Percentiles rank a stretch among this genome's conserved stretches.
These are phyloP conservation scores for Habroteleia sp. DNA, from an alignment of 2,888 invertebrate species.

Conservation along the genomic window DNA sequence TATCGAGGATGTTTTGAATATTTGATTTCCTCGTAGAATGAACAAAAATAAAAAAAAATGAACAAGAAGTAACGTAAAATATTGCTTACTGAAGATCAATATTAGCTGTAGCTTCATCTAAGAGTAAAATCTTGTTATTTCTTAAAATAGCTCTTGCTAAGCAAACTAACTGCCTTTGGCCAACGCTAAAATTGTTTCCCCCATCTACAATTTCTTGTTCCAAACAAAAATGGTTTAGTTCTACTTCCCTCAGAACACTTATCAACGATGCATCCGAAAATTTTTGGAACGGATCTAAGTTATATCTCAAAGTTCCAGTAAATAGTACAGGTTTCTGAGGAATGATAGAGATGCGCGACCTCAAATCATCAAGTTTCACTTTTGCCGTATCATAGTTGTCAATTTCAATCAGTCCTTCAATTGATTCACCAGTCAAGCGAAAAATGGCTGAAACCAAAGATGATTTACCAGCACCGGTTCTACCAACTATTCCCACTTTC, in stretches of 20 bases:
- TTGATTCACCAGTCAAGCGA: conserved; percentile 85
- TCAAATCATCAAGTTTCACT: conserved; percentile 88
- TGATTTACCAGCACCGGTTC: conserved; percentile 93
- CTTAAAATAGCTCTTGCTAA: not conserved
- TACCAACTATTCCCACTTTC: conserved; percentile 91
- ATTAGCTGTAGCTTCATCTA: conserved; percentile 93
- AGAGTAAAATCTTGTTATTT: conserved; percentile 35
- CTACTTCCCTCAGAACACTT: conserved; percentile 84
- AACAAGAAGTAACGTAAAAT: not conserved
- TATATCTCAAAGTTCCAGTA: conserved; percentile 86
- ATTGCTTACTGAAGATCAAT: conserved; percentile 83
- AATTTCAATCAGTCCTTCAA: conserved; percentile 90
- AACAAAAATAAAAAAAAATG: not conserved
- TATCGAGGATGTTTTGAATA: no score
- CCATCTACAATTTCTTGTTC: conserved; percentile 83
- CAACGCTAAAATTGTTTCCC: conserved; percentile 92
- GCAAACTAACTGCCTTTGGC: conserved; percentile 88
- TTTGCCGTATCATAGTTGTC: conserved; percentile 88
- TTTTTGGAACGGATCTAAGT: conserved; percentile 87
- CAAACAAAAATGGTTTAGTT: conserved; percentile 82
- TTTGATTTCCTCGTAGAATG: no score
- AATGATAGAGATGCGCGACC: conserved; percentile 90
- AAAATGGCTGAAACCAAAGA: conserved; percentile 90
- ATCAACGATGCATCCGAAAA: conserved; percentile 86
- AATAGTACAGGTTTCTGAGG: conserved; percentile 85